These are phyloP conservation scores for Drosophila histrio DNA, from an alignment of 2,888 invertebrate genomes.

Conservation along the genomic window DNA sequence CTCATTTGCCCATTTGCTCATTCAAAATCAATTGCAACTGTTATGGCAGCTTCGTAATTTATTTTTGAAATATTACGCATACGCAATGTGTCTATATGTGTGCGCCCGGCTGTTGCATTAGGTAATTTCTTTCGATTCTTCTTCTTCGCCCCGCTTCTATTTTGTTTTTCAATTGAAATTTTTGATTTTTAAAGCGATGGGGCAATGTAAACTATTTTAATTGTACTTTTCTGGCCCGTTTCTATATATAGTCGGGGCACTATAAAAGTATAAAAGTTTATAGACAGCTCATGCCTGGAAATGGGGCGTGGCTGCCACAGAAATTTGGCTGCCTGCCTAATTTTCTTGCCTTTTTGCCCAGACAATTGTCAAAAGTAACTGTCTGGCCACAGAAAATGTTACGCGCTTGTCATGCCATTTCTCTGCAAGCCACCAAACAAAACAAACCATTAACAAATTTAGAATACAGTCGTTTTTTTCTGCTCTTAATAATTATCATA, in stretches of 20 bases:
- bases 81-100: conserved; percentile 47
- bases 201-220: conserved; percentile 74
- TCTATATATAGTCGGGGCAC: conserved; percentile 33
- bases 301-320: conserved; percentile 35
- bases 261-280: conserved; percentile 28
- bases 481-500: conserved; percentile 2
- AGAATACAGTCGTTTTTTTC: conserved; percentile 37
- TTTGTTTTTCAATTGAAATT: conserved; percentile 25
- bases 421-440: conserved; percentile 1
- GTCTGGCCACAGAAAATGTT: conserved; percentile 22
- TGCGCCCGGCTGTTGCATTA: conserved; percentile 60
- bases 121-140: conserved; percentile 63
- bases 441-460: conserved; percentile 25
- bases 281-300: conserved; percentile 39
- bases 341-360: neutral
- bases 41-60: conserved; percentile 56
- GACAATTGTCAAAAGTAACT: conserved; percentile 46
- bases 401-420: conserved; percentile 12
- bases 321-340: conserved; percentile 12
- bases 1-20: conserved; percentile 24
- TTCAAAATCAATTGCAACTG: conserved; percentile 56
- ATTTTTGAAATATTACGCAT: conserved; percentile 78
- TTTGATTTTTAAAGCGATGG: conserved; percentile 46
- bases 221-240: conserved; percentile 59
- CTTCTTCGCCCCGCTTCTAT: conserved; percentile 17